Percentiles rank a stretch among this genome's conserved stretches.
Evolutionary conservation across 2,797 vertebrate species (phyloP).

Genomic region (Alosa sapidissima): DNA sequence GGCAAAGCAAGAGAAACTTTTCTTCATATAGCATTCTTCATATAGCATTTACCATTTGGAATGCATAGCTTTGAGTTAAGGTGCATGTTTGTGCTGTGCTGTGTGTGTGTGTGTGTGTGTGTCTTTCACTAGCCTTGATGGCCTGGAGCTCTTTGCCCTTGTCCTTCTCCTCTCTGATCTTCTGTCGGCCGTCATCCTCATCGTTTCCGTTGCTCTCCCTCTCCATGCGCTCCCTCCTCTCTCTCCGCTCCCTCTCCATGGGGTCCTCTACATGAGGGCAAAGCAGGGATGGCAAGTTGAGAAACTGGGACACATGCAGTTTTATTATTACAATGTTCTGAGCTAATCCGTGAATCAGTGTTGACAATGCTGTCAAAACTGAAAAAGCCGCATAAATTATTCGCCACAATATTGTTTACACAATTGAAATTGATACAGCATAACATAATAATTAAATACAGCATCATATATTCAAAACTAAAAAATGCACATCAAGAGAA

Average conservation of each 20-base stretch:
- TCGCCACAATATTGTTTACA: too few relatives aligned
- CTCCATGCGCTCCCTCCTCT: slow-evolving; percentile 92
- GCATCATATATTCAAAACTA: too few relatives aligned
- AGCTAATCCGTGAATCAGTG: neutral
- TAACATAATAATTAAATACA: too few relatives aligned
- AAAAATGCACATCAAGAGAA: too few relatives aligned
- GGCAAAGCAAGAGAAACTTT: neutral
- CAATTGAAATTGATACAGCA: neutral
- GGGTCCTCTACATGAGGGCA: slow-evolving; percentile 84
- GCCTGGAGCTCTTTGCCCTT: slow-evolving; percentile 95
- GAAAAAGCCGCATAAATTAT: too few relatives aligned
- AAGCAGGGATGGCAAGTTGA: neutral
- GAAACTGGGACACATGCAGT: neutral
- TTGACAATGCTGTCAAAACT: too few relatives aligned
- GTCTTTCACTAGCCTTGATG: slow-evolving; percentile 81
- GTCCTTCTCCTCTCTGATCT: slow-evolving; percentile 96
- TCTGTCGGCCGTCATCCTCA: slow-evolving; percentile 91
- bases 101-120: neutral
- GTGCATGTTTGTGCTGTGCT: neutral
- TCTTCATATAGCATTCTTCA: neutral
- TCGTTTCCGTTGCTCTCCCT: slow-evolving; percentile 94
- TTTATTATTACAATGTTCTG: neutral
- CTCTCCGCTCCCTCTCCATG: slow-evolving; percentile 91
- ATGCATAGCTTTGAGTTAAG: neutral
- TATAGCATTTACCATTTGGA: neutral